Conservation (phyloP, 2,888 invertebrate species). For the Volucella inanis region DNA sequence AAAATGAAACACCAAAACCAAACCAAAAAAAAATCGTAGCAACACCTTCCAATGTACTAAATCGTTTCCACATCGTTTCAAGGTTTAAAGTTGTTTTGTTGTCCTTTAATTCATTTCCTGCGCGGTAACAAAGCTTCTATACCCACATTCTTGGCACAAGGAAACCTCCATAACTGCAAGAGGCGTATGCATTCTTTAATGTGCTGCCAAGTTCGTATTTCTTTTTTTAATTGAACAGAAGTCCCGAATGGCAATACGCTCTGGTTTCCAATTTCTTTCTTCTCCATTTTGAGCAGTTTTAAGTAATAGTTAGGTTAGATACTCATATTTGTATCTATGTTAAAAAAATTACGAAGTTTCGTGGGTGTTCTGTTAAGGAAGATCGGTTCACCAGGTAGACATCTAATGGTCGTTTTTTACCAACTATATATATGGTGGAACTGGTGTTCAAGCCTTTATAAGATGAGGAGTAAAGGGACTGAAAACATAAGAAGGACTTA, state of each 20-base stretch:
- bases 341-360: conserved; percentile 5
- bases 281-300: conserved; percentile 17
- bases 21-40: not conserved
- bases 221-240: conserved; percentile 4
- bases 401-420: conserved; percentile 26
- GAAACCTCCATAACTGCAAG: conserved; percentile 4
- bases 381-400: conserved; percentile 52
- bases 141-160: not conserved
- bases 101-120: conserved; percentile 38
- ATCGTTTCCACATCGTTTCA: conserved; percentile 50
- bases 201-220: conserved; percentile 34
- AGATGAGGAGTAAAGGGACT: too few relatives aligned
- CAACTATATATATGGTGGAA: not conserved
- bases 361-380: conserved; percentile 3
- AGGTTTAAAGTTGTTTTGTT: conserved; percentile 33
- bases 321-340: conserved; percentile 1
- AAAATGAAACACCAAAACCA: too few relatives aligned
- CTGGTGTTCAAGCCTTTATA: too few relatives aligned
- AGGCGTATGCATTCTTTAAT: conserved; percentile 43
- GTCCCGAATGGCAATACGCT: conserved; percentile 17
- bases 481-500: not conserved
- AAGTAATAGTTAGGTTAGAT: not conserved
- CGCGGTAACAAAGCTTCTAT: not conserved
- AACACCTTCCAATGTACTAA: conserved; percentile 37
- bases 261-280: conserved; percentile 21